These are phyloP conservation scores for Drosophila vallismaia DNA, from an alignment of 2,888 invertebrate genomes.

Conservation along the genomic window DNA sequence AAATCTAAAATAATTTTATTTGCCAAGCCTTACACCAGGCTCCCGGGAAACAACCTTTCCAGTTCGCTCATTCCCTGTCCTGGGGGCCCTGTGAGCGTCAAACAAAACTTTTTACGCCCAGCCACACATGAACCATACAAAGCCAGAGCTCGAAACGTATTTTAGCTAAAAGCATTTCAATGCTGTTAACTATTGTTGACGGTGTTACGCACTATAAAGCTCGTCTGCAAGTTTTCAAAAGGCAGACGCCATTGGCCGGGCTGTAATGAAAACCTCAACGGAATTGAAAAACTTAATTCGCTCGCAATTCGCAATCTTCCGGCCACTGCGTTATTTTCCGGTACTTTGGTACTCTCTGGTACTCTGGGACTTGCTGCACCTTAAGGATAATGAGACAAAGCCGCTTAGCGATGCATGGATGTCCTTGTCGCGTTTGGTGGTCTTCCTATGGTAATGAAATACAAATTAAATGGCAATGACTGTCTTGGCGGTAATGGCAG, in stretches of 20 bases:
- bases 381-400: slow-evolving; percentile 70
- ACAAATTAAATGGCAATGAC: slow-evolving; percentile 50
- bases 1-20: slow-evolving; percentile 54
- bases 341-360: too few species aligned
- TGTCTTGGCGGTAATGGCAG: slow-evolving; percentile 26
- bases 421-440: slow-evolving; percentile 28
- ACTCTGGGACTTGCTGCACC: slow-evolving; percentile 32
- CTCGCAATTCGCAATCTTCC: neutral
- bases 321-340: neutral
- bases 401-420: slow-evolving; percentile 21
- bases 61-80: neutral
- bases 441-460: slow-evolving; percentile 52
- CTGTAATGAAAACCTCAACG: slow-evolving; percentile 43
- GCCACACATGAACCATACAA: slow-evolving; percentile 15
- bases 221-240: slow-evolving; percentile 1
- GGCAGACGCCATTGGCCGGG: neutral
- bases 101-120: slow-evolving; percentile 52
- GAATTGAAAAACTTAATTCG: slow-evolving; percentile 51
- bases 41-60: neutral
- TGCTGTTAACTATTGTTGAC: slow-evolving; percentile 74
- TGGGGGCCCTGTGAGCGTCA: neutral
- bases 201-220: slow-evolving; percentile 69
- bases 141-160: slow-evolving; percentile 38
- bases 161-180: slow-evolving; percentile 74
- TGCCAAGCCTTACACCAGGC: slow-evolving; percentile 29